Evolutionary conservation across 2,797 vertebrate genomes (phyloP), one percentile per base, ranked within the genome.

Genomic region (Pseudotriccus pelzelni): DNA sequence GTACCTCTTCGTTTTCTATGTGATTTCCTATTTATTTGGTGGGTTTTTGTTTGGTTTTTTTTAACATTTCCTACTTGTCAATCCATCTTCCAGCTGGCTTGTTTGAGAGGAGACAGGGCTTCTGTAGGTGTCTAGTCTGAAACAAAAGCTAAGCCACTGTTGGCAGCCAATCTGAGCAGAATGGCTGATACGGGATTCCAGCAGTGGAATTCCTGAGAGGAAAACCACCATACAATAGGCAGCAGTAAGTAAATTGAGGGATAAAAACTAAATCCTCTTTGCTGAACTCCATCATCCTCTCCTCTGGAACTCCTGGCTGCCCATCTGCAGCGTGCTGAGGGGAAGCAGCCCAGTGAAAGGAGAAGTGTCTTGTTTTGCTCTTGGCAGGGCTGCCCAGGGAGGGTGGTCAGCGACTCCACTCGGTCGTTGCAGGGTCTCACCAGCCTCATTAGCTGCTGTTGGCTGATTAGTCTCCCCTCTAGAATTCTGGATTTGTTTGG

Each of bases 101-200:
- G n/a, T 75, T 60, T 47, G 67, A 49, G 87, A 49, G 74, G 77
- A 78, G 81, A 44, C 62, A 25, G 62, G 46, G 66, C 44, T 49
- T 88, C 69, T 77, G 2, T 32, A 73, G 52, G 10, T 39, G 73
- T 58, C 85, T 91, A 14, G 56, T 19, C 56, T 52, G 69, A 88
- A 92, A 90, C 89, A 94, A 93, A 94, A 89, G 52, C 92, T 73
- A 73, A 80, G 79, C 60, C n/a, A 3, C 24, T 60, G 17, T 16
- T 89, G 87, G 95, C 87, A 52, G 81, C 81, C 70, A 23, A 0
- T 81, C 49, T 46, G 80, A 85, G 56, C 80, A 44, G 72, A 34
- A 3, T 23, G 55, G 85, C 75, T 73, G 11, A 76, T 14, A 41
- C 0, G 6, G 39, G 41, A 25, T 79, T 83, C 36, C 8, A 77